These are phyloP conservation scores for Catharus fuscescens DNA, from an alignment of 2,113 vertebrate species.

Conservation along the genomic window DNA sequence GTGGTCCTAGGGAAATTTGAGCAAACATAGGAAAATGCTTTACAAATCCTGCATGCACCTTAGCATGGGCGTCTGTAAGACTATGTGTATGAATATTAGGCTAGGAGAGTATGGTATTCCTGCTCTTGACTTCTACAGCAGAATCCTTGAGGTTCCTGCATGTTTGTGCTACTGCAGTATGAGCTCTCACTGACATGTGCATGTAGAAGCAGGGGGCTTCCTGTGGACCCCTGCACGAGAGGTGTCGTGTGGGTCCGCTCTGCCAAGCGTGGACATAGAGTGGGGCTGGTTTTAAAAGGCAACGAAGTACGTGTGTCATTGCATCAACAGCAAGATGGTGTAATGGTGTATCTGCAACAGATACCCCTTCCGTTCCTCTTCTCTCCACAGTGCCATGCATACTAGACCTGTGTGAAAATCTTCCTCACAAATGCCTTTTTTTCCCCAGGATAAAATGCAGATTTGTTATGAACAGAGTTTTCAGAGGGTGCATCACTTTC, in stretches of 20 bases:
- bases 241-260: not conserved
- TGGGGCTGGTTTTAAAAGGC: not conserved
- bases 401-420: not conserved
- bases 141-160: not conserved
- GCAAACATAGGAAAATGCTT: not conserved
- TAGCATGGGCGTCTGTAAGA: not conserved
- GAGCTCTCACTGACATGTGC: not conserved
- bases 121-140: not conserved
- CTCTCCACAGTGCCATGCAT: not conserved
- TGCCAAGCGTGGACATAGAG: accelerated
- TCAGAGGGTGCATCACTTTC: not conserved
- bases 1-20: not conserved
- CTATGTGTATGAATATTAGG: accelerated
- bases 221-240: not conserved
- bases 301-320: accelerated
- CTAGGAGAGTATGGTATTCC: not conserved
- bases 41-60: not conserved
- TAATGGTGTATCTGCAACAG: accelerated
- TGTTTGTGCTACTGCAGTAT: not conserved
- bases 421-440: not conserved
- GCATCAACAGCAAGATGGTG: not conserved
- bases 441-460: not conserved
- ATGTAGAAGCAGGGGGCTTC: not conserved
- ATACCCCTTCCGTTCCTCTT: not conserved
- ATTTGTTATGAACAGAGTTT: not conserved